These are phyloP conservation scores for Megalonaias nervosa DNA, from an alignment of 1,140 invertebrate species.

Conservation along the genomic window DNA sequence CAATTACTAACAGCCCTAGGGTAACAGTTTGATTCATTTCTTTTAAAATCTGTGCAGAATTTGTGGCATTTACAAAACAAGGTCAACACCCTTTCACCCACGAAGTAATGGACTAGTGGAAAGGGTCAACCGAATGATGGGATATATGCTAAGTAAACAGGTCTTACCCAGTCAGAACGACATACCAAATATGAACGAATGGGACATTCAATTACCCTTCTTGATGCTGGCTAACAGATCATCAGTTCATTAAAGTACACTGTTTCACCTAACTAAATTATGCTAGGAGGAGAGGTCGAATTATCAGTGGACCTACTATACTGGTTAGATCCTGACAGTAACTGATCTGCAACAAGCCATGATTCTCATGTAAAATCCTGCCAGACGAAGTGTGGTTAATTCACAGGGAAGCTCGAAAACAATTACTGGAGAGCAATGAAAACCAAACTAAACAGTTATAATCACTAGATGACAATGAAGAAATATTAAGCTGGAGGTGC, in stretches of 20 bases:
- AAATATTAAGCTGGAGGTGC: no score
- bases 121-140: conserved; percentile 8
- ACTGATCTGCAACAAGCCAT: no score
- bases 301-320: background rate
- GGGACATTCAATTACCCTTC: conserved; percentile 2
- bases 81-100: background rate
- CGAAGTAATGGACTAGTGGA: conserved; percentile 11
- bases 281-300: conserved; percentile 7
- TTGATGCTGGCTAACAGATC: conserved; percentile 5
- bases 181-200: no score
- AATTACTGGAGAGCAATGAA: no score
- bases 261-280: conserved; percentile 13
- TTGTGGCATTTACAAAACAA: conserved; percentile 13
- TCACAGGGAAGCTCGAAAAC: no score
- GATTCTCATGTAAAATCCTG: no score
- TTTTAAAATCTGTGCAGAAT: conserved; percentile 11
- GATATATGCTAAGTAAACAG: background rate
- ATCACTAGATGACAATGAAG: no score
- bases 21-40: conserved; percentile 9
- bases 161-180: background rate
- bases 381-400: no score
- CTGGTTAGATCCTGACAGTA: no score
- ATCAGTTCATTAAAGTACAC: background rate
- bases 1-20: conserved; percentile 23
- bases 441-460: no score